These are phyloP conservation scores for Cremastinae sp. DNA, from an alignment of 2,888 invertebrate genomes.

Conservation along the genomic window DNA sequence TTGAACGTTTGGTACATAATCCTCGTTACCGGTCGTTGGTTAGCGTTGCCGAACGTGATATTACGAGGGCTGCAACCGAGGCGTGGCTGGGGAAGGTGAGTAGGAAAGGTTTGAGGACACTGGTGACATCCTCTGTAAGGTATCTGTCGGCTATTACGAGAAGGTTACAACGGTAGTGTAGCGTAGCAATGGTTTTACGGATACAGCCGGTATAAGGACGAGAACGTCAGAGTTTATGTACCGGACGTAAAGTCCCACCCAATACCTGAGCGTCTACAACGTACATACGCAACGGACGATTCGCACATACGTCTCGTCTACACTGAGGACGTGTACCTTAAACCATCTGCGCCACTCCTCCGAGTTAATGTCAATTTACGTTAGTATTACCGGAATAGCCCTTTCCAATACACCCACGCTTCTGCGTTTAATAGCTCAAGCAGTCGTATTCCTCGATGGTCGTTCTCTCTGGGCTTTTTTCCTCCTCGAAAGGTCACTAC, in stretches of 20 bases:
- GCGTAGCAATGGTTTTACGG: conserved; percentile 60
- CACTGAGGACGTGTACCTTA: conserved; percentile 16
- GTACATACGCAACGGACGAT: conserved; percentile 31
- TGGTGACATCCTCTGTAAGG: conserved; percentile 59
- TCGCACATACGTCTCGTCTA: conserved; percentile 29
- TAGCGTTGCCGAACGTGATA: conserved; percentile 28
- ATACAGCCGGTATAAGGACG: conserved; percentile 53
- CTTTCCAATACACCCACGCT: conserved; percentile 64
- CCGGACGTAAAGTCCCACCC: conserved; percentile 59
- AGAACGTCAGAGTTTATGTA: conserved; percentile 61
- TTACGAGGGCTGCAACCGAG: conserved; percentile 32
- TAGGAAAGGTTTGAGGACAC: conserved; percentile 6
- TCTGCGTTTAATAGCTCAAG: conserved; percentile 55
- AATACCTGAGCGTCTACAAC: conserved; percentile 37
- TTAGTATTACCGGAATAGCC: conserved; percentile 65
- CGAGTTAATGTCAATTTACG: conserved; percentile 66
- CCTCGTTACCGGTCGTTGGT: conserved; percentile 47
- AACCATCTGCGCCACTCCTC: conserved; percentile 58
- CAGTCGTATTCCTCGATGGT: conserved; percentile 54
- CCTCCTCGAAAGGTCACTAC: neutral
- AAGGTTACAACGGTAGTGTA: conserved; percentile 50
- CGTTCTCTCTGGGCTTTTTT: conserved; percentile 12
- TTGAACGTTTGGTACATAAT: conserved; percentile 37
- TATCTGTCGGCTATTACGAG: conserved; percentile 59
- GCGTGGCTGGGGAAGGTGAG: neutral